Evolutionary conservation across 2,797 vertebrate species (phyloP), one percentile per base, ranked within the genome.

Genomic region (Echeneis naucrates): DNA sequence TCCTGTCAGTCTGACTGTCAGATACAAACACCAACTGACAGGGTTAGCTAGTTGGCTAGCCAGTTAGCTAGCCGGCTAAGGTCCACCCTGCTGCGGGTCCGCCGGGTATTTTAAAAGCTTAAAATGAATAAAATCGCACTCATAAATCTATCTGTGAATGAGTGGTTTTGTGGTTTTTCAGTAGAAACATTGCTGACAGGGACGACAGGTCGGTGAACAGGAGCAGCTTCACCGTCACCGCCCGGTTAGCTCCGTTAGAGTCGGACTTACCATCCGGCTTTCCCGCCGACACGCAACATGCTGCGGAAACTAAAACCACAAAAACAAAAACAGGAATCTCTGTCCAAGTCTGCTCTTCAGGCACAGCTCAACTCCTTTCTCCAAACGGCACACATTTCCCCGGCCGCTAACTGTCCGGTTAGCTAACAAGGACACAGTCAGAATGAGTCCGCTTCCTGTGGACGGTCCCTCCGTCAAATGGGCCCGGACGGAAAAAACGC

Each of bases 381-480:
- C 75, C 86, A 87, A 55, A 71, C 58, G 47, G 54, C 76, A 70
- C 75, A 89, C 91, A 92, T 90, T 61, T 83, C 80, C 68, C 63
- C 61, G 45, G 65, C 62, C 78, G 84, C 73, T 82, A 75, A 56
- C 77, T 83, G 79, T 73, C 78, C 54, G 35, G 71, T 70, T 84
- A 84, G 88, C 91, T 87, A 90, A 86, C 94, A 95, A 95, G 95
- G 94, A 88, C 95, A 95, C 90, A 72, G 75, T 66, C 72, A 83
- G 80, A 87, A 73, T 93, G 90, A 91, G 84, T 68, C 82, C 44
- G 80, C 82, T 94, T 94, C 93, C 93, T 48, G 87, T 84, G 47
- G 70, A 37, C 0, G 33, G 88, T 93, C 4, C 91, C 9, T 58
- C 78, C 7, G 45, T 35, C 12, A 92, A 90, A 82, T 66, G 4